Conservation (phyloP, 2,888 invertebrate species). For the Aproaerema taeniolella region DNA sequence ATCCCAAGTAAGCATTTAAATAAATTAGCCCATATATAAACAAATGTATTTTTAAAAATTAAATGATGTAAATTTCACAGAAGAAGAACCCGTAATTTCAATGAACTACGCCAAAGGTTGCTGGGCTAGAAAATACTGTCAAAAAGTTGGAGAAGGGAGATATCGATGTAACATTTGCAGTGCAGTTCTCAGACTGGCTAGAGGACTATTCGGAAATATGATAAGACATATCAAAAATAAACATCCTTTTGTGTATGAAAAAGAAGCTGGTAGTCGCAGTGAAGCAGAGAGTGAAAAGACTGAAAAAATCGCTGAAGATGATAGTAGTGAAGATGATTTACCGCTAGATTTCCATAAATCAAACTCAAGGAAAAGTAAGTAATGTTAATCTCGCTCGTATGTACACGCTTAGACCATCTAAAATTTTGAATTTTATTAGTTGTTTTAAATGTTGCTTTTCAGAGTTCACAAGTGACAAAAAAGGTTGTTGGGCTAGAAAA, state of each 20-base stretch:
- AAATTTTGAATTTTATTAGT: too few relatives aligned
- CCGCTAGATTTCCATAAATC: too few relatives aligned
- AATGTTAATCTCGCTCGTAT: too few relatives aligned
- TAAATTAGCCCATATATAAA: too few relatives aligned
- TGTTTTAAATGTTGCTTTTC: too few relatives aligned
- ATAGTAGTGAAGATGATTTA: too few relatives aligned
- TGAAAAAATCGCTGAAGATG: too few relatives aligned
- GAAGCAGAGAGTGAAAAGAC: not conserved
- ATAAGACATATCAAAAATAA: conserved; percentile 11
- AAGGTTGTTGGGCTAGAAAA: conserved; percentile 9
- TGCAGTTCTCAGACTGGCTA: conserved; percentile 2
- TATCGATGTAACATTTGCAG: conserved; percentile 10
- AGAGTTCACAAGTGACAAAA: too few relatives aligned
- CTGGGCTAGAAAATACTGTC: conserved; percentile 10
- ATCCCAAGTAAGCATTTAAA: not conserved
- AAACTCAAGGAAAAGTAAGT: too few relatives aligned
- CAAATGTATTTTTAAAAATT: too few relatives aligned
- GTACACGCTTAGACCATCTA: too few relatives aligned
- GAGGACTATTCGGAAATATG: conserved; percentile 10
- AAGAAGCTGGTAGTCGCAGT: conserved; percentile 4
- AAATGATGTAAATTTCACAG: too few relatives aligned
- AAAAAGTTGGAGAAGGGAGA: conserved; percentile 1
- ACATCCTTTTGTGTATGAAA: conserved; percentile 10
- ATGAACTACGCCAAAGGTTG: conserved; percentile 3
- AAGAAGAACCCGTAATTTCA: not conserved